These are phyloP conservation scores for Machimus atricapillus DNA, from an alignment of 2,888 invertebrate genomes.

Conservation along the genomic window DNA sequence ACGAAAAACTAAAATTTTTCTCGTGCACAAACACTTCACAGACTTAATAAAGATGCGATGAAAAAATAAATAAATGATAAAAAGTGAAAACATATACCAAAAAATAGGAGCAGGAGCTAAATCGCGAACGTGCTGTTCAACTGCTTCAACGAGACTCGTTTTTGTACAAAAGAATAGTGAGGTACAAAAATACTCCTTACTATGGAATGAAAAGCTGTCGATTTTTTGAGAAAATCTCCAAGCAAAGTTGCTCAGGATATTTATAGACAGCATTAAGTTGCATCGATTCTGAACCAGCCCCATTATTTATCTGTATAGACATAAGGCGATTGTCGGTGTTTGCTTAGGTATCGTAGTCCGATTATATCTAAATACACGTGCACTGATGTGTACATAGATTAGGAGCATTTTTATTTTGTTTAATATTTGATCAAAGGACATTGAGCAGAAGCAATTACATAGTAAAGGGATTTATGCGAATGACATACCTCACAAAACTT, in stretches of 20 bases:
- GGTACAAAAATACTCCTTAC: background rate
- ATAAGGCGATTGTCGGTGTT: background rate
- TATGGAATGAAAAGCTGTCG: background rate
- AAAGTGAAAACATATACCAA: no score
- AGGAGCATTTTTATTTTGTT: background rate
- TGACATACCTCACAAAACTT: slow-evolving; percentile 81
- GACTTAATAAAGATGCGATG: no score
- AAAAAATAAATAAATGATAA: no score
- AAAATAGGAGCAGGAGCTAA: no score
- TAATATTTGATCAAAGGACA: background rate
- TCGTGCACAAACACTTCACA: no score
- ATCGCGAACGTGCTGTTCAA: no score
- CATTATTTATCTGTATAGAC: background rate
- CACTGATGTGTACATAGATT: background rate
- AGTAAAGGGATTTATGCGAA: background rate
- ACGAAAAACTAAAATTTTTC: no score
- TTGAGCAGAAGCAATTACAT: background rate
- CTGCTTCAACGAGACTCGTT: background rate
- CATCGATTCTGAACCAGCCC: background rate
- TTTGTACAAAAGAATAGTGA: background rate
- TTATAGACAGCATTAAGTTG: background rate
- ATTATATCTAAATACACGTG: background rate
- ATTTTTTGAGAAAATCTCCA: background rate
- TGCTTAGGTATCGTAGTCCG: background rate
- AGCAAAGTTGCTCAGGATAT: background rate